Conservation (phyloP, 1,140 invertebrate species). For the Steinernema feltiae region DNA sequence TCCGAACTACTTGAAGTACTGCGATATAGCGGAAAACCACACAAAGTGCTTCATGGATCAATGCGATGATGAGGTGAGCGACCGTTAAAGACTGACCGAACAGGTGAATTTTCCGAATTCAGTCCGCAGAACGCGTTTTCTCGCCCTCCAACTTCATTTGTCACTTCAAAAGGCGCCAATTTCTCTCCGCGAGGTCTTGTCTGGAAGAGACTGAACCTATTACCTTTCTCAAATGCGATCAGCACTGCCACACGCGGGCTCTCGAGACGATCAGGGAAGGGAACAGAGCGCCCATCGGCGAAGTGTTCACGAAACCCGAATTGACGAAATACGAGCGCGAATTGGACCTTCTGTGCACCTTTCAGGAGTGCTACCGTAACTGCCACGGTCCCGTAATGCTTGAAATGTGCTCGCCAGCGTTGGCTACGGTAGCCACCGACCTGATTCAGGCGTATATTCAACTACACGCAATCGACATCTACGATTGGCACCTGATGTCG, state of each 20-base stretch:
- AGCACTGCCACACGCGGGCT: slow-evolving; percentile 41
- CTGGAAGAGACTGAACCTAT: slow-evolving; percentile 54
- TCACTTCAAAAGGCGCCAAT: slow-evolving; percentile 50
- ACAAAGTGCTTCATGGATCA: slow-evolving; percentile 53
- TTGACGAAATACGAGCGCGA: slow-evolving; percentile 50
- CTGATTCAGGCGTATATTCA: slow-evolving; percentile 46
- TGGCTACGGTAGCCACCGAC: slow-evolving; percentile 40
- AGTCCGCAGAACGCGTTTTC: slow-evolving; percentile 55
- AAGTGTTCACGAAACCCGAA: slow-evolving; percentile 47
- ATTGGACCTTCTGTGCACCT: slow-evolving; percentile 47
- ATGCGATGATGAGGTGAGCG: slow-evolving; percentile 47
- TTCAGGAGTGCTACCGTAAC: slow-evolving; percentile 50
- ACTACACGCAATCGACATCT: slow-evolving; percentile 54
- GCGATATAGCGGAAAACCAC: slow-evolving; percentile 50
- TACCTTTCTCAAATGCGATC: slow-evolving; percentile 56
- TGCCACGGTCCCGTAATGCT: slow-evolving; percentile 41
- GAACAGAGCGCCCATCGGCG: slow-evolving; percentile 20
- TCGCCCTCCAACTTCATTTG: slow-evolving; percentile 57
- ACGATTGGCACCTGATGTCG: slow-evolving; percentile 53
- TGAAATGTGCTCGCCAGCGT: slow-evolving; percentile 36
- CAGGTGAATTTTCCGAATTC: slow-evolving; percentile 14
- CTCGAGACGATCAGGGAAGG: slow-evolving; percentile 18
- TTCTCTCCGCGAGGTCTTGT: slow-evolving; percentile 40
- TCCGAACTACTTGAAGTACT: slow-evolving; percentile 44
- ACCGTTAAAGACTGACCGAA: not conserved